Conservation (phyloP, 2,888 invertebrate genomes). For the Melieria picta region DNA sequence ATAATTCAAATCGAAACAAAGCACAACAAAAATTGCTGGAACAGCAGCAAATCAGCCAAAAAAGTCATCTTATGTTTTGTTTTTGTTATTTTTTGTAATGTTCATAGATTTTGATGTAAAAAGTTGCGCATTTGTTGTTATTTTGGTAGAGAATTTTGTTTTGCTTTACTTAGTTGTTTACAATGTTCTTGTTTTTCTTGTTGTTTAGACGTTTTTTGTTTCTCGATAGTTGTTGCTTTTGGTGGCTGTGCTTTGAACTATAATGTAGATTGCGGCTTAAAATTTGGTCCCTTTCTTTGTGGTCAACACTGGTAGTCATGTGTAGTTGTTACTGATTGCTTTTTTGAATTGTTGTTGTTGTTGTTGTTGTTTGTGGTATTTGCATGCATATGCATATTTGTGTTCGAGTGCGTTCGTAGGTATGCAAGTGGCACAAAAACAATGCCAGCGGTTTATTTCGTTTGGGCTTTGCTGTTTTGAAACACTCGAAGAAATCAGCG, state of each 20-base stretch:
- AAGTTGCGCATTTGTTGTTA: neutral
- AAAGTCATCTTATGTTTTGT: neutral
- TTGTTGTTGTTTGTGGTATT: neutral
- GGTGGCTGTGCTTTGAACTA: neutral
- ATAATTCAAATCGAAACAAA: too few species aligned
- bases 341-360: neutral
- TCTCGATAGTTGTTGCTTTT: neutral
- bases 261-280: neutral
- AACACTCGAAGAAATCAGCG: neutral
- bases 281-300: neutral
- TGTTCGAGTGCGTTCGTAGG: neutral
- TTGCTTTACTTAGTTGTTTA: neutral
- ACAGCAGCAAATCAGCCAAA: too few species aligned
- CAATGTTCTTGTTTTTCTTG: neutral
- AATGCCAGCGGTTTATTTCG: neutral
- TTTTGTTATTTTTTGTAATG: neutral
- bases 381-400: neutral
- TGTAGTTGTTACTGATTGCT: neutral
- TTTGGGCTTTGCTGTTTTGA: neutral
- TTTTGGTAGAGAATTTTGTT: neutral
- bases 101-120: neutral
- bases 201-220: neutral
- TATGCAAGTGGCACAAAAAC: neutral
- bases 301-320: neutral
- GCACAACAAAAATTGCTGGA: too few species aligned